Evolutionary conservation across 2,888 invertebrate species (phyloP).

Genomic region (Biston betularia): DNA sequence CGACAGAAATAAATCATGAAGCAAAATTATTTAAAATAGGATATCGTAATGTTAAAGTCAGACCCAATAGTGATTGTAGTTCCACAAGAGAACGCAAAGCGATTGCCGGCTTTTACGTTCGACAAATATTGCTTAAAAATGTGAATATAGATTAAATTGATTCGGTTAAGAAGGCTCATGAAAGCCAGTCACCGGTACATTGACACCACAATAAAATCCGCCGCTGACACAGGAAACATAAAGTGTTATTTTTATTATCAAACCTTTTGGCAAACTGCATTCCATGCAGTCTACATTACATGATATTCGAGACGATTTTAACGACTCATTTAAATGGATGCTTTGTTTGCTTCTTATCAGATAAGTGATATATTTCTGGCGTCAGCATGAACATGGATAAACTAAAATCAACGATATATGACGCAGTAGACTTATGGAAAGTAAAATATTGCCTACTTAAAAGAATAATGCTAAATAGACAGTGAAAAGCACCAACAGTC

Average conservation of each 20-base stretch:
- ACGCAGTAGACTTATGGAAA: background rate
- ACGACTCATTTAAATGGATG: slow-evolving; percentile 26
- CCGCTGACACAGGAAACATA: slow-evolving; percentile 80
- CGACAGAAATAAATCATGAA: slow-evolving; percentile 37
- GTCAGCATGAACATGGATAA: slow-evolving; percentile 4
- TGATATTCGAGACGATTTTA: slow-evolving; percentile 54
- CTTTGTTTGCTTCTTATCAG: slow-evolving; percentile 23
- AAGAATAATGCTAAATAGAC: slow-evolving; percentile 52
- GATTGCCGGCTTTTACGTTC: slow-evolving; percentile 36
- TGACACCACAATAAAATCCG: slow-evolving; percentile 79
- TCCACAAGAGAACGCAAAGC: slow-evolving; percentile 39
- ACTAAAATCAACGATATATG: background rate
- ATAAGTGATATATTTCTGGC: slow-evolving; percentile 35
- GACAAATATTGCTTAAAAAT: slow-evolving; percentile 52
- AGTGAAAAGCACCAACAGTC: slow-evolving; percentile 54
- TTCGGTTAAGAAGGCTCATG: slow-evolving; percentile 60
- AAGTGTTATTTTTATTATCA: slow-evolving; percentile 81
- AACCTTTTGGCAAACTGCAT: slow-evolving; percentile 77
- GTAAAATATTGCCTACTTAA: slow-evolving; percentile 35
- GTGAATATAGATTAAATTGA: slow-evolving; percentile 63
- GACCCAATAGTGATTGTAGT: slow-evolving; percentile 39
- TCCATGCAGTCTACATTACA: slow-evolving; percentile 61
- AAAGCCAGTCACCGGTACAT: slow-evolving; percentile 70
- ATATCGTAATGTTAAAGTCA: slow-evolving; percentile 40
- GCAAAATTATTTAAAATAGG: slow-evolving; percentile 26